Conservation (phyloP, 2,888 invertebrate species). For the Platerodrilus igneus region DNA sequence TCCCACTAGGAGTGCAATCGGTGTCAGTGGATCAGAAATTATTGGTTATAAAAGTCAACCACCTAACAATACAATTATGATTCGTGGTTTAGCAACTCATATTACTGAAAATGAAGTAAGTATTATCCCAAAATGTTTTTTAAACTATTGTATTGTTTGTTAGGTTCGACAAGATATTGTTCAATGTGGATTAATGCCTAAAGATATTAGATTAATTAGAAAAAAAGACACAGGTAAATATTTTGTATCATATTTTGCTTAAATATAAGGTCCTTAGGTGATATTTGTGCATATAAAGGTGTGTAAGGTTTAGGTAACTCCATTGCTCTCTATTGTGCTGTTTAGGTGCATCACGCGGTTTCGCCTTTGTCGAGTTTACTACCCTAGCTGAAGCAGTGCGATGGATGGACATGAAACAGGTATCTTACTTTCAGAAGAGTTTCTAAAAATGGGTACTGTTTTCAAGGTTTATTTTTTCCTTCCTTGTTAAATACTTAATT, state of each 20-base stretch:
- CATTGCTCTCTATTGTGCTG: constrained; percentile 53
- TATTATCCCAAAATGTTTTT: constrained; percentile 23
- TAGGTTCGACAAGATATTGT: constrained; percentile 76
- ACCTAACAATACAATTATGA: constrained; percentile 65
- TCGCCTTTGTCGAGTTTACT: constrained; percentile 92
- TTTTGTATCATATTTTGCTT: constrained; percentile 24
- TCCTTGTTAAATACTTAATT: constrained; percentile 6
- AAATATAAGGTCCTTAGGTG: constrained; percentile 41
- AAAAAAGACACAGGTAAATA: constrained; percentile 76
- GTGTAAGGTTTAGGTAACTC: constrained; percentile 44
- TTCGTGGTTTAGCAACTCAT: constrained; percentile 68
- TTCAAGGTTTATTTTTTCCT: constrained; percentile 15
- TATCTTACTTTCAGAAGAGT: constrained; percentile 48
- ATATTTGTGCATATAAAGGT: constrained; percentile 57
- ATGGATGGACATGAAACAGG: constrained; percentile 92
- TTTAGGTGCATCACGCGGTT: constrained; percentile 88
- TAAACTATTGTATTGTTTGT: constrained; percentile 25
- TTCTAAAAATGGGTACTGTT: constrained; percentile 19
- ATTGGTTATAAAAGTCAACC: constrained; percentile 49
- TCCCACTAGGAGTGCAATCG: constrained; percentile 43
- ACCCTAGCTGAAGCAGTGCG: constrained; percentile 80
- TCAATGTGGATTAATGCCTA: constrained; percentile 68
- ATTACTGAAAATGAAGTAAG: constrained; percentile 73
- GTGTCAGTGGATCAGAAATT: constrained; percentile 48
- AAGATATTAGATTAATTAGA: constrained; percentile 76